Evolutionary conservation across 2,797 vertebrate species (phyloP), one percentile per base, ranked within the genome.

Genomic region (Peromyscus melanophrys): DNA sequence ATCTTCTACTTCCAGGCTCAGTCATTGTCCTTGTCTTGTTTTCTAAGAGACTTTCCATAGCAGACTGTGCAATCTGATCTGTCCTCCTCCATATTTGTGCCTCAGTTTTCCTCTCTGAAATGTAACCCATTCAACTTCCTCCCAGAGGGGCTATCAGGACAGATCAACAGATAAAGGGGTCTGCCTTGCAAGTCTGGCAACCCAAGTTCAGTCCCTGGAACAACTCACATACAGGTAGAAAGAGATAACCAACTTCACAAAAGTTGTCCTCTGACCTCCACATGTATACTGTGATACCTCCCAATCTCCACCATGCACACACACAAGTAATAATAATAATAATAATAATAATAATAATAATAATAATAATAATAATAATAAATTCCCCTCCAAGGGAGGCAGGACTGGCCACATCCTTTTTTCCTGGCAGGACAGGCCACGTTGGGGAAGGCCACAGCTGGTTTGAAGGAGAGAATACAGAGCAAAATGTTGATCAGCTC

Each of bases 381-480:
- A 10, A 71, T 40, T 40, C 25, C 23, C 37, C 40, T 43, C 13
- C 80, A 40, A 83, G 25, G 57, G 37, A 95, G 31, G 14, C 4
- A 63, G 78, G 88, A 80, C 49, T 86, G 80, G 78, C 63, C 49
- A 73, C 6, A 2, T 91, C 80, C 43, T 63, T 96, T 96, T 84
- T 86, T 94, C 81, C 76, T 11, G 12, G 29, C 46, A 73, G 88
- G 34, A 7, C 40, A 61, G 81, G 73, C 43, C 27, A 7, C 40
- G 21, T 55, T 73, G 6, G 49, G 84, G 57, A 94, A 82, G 7
- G 43, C 29, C 34, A 52, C 80, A 92, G 59, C 40, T 95, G 61
- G 61, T 90, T 83, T 83, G 4, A 29, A 87, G 86, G 57, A 93
- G 69, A 80, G 46, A 78, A 75, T 27, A 61, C 57, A 94, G 75